Percentiles rank a stretch among this genome's conserved stretches.
phyloP scores from a whole-genome alignment of 2,113 vertebrate species.

The Pitta sordida region DNA sequence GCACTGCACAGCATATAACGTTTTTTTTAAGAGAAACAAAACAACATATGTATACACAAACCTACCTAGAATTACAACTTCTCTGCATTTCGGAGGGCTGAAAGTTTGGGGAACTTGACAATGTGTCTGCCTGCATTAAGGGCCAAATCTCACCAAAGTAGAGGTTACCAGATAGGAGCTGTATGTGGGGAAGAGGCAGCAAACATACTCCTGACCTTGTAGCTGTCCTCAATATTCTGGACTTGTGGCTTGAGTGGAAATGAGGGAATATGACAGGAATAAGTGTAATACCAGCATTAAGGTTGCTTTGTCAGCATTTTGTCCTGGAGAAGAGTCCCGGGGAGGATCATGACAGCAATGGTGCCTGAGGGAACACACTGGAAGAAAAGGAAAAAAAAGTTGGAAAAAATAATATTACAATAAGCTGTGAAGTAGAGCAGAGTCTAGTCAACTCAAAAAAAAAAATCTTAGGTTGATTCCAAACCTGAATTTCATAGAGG shows the following conservation, averaged over 20 bases:
- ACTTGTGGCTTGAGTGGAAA: not conserved
- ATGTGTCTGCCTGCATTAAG: not conserved
- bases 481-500: not conserved
- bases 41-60: not conserved
- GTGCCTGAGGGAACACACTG: not conserved
- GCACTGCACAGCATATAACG: not conserved
- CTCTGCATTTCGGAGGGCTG: not conserved
- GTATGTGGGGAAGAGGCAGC: not conserved
- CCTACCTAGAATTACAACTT: not conserved
- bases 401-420: fast-evolving
- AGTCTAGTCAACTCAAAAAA: not conserved
- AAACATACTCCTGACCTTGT: not conserved
- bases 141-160: not conserved
- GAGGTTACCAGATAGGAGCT: not conserved
- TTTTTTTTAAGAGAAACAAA: constrained; percentile 1
- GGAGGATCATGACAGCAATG: not conserved
- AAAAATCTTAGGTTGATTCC: not conserved
- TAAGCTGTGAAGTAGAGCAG: not conserved
- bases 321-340: not conserved
- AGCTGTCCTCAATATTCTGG: not conserved
- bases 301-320: not conserved
- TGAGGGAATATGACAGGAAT: not conserved
- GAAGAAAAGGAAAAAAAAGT: not conserved
- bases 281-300: not conserved
- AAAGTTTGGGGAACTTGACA: not conserved